Evolutionary conservation across 2,113 vertebrate genomes (phyloP), one percentile per base, ranked within the genome.

Genomic region (Motacilla tschutschensis): DNA sequence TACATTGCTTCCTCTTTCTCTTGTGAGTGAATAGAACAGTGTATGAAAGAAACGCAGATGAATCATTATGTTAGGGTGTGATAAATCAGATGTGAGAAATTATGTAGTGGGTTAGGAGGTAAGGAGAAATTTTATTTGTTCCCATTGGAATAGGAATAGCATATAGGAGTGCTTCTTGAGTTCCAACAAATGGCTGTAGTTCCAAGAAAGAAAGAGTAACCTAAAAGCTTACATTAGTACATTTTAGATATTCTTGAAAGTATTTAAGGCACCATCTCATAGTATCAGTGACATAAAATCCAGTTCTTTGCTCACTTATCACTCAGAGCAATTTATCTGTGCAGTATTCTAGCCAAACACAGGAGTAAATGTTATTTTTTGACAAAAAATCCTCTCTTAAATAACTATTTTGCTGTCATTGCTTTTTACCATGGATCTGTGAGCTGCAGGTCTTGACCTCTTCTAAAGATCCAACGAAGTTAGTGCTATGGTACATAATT

Each of bases 401-500:
- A 36, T n/a, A 54, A 54, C 19, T 12, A 17, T 54, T 79, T 41
- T 43, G 8, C 48, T 31, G 15, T 31, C 28, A 10, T 20, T 35
- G 17, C 9, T 38, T 67, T 65, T 50, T 54, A 40, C n/a, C 17
- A 29, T 46, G 46, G 6, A 11, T 9, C 15, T 78, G 46, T 82
- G 50, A 75, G 31, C 63, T 80, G 58, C 47, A 57, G 28, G 21
- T 22, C 60, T 59, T 93, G 44, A 41, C 38, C 19, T 73, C 90
- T 29, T 35, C 38, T 64, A 78, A 79, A 81, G 48, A 71, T 51
- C 46, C 7, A n/a, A 75, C 10, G 74, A 71, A 77, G 67, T 51
- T 66, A 6, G 15, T 73, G 66, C 59, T 54, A 31, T 17, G n/a
- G 83, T 91, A 89, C 94, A 87, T 93, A 96, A 93, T 85, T 93